Evolutionary conservation across 1,140 invertebrate genomes (phyloP).

Genomic region (Philopotamus ludificatus): DNA sequence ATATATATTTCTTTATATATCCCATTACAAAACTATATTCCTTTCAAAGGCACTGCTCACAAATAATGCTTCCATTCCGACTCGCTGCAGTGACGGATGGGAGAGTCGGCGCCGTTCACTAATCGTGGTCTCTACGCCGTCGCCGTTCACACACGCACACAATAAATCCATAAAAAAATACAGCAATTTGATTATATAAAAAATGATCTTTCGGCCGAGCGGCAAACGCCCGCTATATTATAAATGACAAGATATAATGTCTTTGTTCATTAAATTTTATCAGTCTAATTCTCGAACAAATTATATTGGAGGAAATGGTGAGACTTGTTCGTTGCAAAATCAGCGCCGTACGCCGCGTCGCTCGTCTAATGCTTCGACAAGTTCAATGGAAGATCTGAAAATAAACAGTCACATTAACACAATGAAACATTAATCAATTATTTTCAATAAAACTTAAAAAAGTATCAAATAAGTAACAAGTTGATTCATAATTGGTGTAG

Average conservation of each 20-base stretch:
- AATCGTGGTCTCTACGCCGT: neutral
- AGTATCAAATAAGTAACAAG: no score
- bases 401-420: no score
- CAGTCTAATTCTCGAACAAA: constrained; percentile 37
- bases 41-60: constrained; percentile 37
- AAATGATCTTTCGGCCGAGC: neutral
- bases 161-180: constrained; percentile 13
- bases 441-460: no score
- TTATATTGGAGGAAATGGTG: constrained; percentile 6
- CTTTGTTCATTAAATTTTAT: constrained; percentile 29
- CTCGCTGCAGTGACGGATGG: neutral
- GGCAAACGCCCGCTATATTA: neutral
- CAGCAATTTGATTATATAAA: constrained; percentile 9
- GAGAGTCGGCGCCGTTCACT: constrained; percentile 1
- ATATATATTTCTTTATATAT: constrained; percentile 14
- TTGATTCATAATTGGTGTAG: no score
- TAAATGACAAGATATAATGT: constrained; percentile 7
- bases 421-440: no score
- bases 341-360: neutral
- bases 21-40: constrained; percentile 31
- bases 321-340: neutral
- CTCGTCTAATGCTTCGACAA: constrained; percentile 53
- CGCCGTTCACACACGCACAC: constrained; percentile 7
- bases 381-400: constrained; percentile 56
- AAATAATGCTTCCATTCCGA: constrained; percentile 21